Evolutionary conservation across 2,888 invertebrate species (phyloP), one percentile per base, ranked within the genome.

Genomic region (Plagodis dolabraria): DNA sequence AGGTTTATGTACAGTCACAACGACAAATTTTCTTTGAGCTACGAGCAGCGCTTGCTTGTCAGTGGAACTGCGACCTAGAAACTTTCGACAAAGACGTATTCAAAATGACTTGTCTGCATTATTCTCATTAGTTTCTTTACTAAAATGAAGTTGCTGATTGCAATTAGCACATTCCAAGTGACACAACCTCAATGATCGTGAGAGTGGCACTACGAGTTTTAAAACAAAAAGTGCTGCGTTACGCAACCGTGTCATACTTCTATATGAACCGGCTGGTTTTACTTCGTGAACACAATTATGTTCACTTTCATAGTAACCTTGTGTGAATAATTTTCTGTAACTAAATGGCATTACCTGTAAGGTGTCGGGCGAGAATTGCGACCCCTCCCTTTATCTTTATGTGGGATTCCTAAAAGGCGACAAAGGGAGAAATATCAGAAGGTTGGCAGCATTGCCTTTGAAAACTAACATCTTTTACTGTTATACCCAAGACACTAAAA

Each of bases 111-210:
- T 42, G 48, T 58, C 60, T 63, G 69, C 69, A 67, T 69, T 65
- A 69, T 70, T 64, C 71, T 65, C 64, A 70, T 60, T 55, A 54
- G 67, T 70, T 71, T 61, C 65, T 62, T 58, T 51, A 57, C 40
- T 40, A 63, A 67, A 65, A 65, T 60, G 53, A 38, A 65, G 62
- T 72, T 70, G 65, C 71, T 65, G 70, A 74, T 75, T 77, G 72
- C 71, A 76, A 76, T 79, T 74, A 72, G 70, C 72, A 78, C 80
- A 76, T 73, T 67, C 54, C 67, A 65, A 67, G 65, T 80, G 76
- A 76, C 73, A 77, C 80, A 82, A 82, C 72, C 69, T 67, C 70
- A 76, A 78, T 80, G 81, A 82, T 80, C 76, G 81, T 83, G 83
- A 79, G 82, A 83, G 71, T 74, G 67, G 22, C 22, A 22, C 22